Conservation (phyloP, 2,113 vertebrate genomes). For the zebrafish (Danio rerio) region GRCz12tu NC_133180.1:34213501-34214000, state of each 20-base stretch:
- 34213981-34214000: too few relatives aligned
- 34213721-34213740: conserved; percentile 18
- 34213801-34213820: neutral
- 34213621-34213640: neutral
- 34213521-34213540: conserved; percentile 2
- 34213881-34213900: too few relatives aligned
- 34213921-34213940: too few relatives aligned
- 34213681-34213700: neutral
- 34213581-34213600: conserved; percentile 54
- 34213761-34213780: neutral
- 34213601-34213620: conserved; percentile 35
- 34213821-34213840: neutral
- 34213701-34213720: conserved; percentile 17
- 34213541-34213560: conserved; percentile 38
- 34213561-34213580: conserved; percentile 35
- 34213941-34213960: too few relatives aligned
- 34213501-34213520: conserved; percentile 14
- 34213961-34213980: too few relatives aligned
- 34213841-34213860: neutral
- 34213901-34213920: too few relatives aligned
- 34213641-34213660: neutral
- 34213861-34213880: neutral
- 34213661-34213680: neutral
- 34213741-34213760: conserved; percentile 9
- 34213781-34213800: neutral